These are phyloP conservation scores for Aproaerema taeniolella DNA, from an alignment of 2,888 invertebrate species.

Conservation along the genomic window DNA sequence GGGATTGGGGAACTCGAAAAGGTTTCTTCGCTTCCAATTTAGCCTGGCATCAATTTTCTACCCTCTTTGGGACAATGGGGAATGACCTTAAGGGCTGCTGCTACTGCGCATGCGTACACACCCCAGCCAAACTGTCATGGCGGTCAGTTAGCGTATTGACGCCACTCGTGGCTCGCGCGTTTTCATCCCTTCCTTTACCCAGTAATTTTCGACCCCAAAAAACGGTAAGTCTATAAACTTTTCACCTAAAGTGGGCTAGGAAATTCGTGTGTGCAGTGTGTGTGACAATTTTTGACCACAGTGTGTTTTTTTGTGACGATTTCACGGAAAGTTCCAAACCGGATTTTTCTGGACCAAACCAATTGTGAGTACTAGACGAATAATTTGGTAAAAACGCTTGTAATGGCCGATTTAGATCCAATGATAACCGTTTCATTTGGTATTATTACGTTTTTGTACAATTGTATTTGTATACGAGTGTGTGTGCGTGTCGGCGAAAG, in stretches of 20 bases:
- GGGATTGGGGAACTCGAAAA: conserved; percentile 38
- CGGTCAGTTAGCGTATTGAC: conserved; percentile 70
- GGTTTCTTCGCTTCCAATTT: conserved; percentile 45
- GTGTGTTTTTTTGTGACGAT: too few species aligned
- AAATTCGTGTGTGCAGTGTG: conserved; percentile 25
- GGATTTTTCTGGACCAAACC: conserved; percentile 44
- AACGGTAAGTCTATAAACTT: conserved; percentile 9
- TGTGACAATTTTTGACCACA: conserved; percentile 25
- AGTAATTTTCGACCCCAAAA: conserved; percentile 16
- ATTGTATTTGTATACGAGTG: conserved; percentile 15
- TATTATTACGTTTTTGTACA: conserved; percentile 7
- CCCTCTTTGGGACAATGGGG: conserved; percentile 52
- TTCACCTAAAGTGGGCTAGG: too few species aligned
- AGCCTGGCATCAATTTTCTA: conserved; percentile 26
- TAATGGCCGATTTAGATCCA: conserved; percentile 18
- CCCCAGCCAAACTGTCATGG: conserved; percentile 65
- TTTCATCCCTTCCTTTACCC: conserved; percentile 23
- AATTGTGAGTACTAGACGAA: conserved; percentile 45
- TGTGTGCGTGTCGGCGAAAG: conserved; percentile 21
- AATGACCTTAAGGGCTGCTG: conserved; percentile 42
- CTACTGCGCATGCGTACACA: conserved; percentile 53
- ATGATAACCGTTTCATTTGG: conserved; percentile 9
- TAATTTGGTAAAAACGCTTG: conserved; percentile 20
- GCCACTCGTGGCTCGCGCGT: conserved; percentile 44
- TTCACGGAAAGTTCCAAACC: conserved; percentile 28